Evolutionary conservation across 2,888 invertebrate genomes (phyloP), one percentile per base, ranked within the genome.

Genomic region (Eubasilissa splendida): DNA sequence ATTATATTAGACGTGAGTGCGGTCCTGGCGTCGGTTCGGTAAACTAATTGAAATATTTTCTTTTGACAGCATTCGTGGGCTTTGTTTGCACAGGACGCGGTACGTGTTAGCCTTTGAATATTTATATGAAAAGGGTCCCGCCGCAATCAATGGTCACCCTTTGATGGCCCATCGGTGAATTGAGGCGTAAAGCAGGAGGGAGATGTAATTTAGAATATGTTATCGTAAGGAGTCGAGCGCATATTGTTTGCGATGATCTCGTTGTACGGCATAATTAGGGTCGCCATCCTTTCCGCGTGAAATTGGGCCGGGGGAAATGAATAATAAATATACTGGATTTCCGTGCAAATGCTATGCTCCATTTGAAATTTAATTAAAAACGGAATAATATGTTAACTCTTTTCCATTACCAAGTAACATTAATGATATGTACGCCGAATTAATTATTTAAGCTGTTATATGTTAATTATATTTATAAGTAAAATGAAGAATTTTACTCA

Each of bases 21-120:
- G 33, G 54, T 56, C 11, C 33, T 73, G 11, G 33, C n/a, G 59
- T n/a, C 2, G 70, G 52, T 71, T 31, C 33, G 54, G 65, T 54
- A 76, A 79, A 76, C 79, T 83, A 83, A 81, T 81, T 77, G 81
- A 81, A 81, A 83, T 83, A 83, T 83, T 80, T 79, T 80, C 79
- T 76, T 80, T 73, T 79, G 81, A 79, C 79, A 73, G 80, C 63
- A 12, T 42, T 56, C 65, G 77, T 58, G 71, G 56, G 78, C 68
- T 66, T 52, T 80, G 79, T 79, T 80, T 80, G 79, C 77, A 68
- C 14, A 80, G 80, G 82, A 80, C 80, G 50, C 52, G 54, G 50
- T 54, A 31, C 75, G 75, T 66, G 76, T 76, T 76, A 33, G 76
- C 33, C 77, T 12, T 52, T 78, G 76, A 80, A 80, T 80, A 76